Evolutionary conservation across 2,797 vertebrate species (phyloP).

Genomic region (Yasuhikotakia modesta): DNA sequence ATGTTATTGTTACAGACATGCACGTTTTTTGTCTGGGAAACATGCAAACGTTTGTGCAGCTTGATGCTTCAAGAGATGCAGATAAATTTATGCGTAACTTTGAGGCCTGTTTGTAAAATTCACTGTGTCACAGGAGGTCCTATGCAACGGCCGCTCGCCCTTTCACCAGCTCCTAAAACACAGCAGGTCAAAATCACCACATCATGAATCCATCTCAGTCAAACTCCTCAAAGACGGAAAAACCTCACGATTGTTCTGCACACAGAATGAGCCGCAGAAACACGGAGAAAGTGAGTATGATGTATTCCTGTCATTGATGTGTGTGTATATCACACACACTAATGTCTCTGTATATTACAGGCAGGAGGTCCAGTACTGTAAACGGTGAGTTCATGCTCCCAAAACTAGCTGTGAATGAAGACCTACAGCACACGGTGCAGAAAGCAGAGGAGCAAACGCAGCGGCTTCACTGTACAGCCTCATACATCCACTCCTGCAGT

Average conservation of each 20-base stretch:
- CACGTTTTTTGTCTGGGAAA: too few species aligned
- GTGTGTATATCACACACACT: not conserved
- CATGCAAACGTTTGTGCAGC: not conserved
- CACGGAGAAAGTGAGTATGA: slow-evolving; percentile 63
- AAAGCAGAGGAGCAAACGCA: slow-evolving; percentile 67
- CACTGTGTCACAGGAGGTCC: slow-evolving; percentile 79
- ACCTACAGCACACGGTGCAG: slow-evolving; percentile 70
- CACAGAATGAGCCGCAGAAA: slow-evolving; percentile 74
- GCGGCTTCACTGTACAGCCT: slow-evolving; percentile 58
- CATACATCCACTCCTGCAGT: slow-evolving; percentile 46
- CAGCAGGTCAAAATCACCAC: slow-evolving; percentile 77
- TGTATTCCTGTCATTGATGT: too few species aligned
- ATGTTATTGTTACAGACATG: too few species aligned
- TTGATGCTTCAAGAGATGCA: not conserved
- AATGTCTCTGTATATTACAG: slow-evolving; percentile 63
- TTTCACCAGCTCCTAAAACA: slow-evolving; percentile 82
- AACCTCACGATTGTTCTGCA: slow-evolving; percentile 74
- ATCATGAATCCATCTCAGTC: slow-evolving; percentile 85
- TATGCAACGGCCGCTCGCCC: slow-evolving; percentile 80
- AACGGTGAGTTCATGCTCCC: slow-evolving; percentile 65
- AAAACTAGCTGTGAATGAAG: slow-evolving; percentile 75
- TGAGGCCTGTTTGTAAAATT: not conserved
- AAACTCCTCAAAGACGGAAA: slow-evolving; percentile 79
- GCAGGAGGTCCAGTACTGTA: slow-evolving; percentile 72
- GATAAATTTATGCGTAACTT: not conserved